Conservation (phyloP, 2,888 invertebrate genomes). For the Synergus itoensis region DNA sequence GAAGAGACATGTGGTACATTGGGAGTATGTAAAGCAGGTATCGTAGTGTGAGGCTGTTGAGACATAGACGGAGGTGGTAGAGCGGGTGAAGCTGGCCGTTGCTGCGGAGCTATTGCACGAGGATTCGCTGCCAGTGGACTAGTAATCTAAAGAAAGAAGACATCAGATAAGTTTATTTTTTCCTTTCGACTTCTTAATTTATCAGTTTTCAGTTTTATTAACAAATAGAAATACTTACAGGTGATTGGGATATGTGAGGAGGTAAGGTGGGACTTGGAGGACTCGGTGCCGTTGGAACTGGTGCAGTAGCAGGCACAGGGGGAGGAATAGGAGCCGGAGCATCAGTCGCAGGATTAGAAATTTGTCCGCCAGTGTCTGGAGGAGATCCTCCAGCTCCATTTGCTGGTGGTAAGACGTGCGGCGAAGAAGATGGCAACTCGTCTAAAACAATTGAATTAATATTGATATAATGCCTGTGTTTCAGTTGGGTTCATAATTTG, state of each 20-base stretch:
- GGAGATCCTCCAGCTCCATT: conserved; percentile 77
- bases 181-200: neutral
- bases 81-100: conserved; percentile 80
- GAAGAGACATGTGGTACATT: conserved; percentile 76
- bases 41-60: conserved; percentile 74
- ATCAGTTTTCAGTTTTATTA: neutral
- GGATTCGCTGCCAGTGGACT: conserved; percentile 77
- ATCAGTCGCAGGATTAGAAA: conserved; percentile 80
- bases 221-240: conserved; percentile 67
- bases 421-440: conserved; percentile 78
- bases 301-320: conserved; percentile 85
- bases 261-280: conserved; percentile 81
- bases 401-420: conserved; percentile 76
- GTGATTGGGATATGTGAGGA: conserved; percentile 78
- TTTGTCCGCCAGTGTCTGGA: conserved; percentile 77
- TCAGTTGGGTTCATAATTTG: neutral
- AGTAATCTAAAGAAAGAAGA: conserved; percentile 71
- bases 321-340: conserved; percentile 84
- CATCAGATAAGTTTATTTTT: neutral
- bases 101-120: conserved; percentile 80
- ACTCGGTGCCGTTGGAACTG: conserved; percentile 83
- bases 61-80: conserved; percentile 74
- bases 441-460: conserved; percentile 64
- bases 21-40: conserved; percentile 76
- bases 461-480: neutral